These are phyloP conservation scores for Engraulis encrasicolus DNA, from an alignment of 2,113 vertebrate species.

Conservation along the genomic window DNA sequence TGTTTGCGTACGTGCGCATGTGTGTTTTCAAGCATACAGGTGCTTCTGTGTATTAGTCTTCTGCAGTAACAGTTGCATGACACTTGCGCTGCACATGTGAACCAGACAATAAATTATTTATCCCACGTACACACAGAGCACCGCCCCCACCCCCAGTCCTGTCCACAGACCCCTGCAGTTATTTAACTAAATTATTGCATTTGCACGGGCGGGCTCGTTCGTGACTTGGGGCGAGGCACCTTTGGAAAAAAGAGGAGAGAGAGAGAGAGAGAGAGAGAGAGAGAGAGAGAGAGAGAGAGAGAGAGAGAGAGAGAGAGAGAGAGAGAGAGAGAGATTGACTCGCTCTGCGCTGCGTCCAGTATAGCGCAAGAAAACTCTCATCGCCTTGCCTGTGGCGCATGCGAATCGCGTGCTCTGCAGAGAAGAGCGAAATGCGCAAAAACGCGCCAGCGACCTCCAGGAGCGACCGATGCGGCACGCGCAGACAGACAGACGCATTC, in stretches of 20 bases:
- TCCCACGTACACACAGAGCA: neutral
- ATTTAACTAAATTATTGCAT: neutral
- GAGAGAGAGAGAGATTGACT: too few relatives aligned
- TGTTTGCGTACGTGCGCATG: too few relatives aligned
- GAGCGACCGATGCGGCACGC: slow-evolving; percentile 11
- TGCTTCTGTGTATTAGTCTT: too few relatives aligned
- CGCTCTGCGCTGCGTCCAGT: too few relatives aligned
- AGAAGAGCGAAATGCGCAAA: slow-evolving; percentile 10
- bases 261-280: neutral
- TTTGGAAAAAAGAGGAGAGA: neutral
- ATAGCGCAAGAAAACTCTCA: neutral
- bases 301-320: too few relatives aligned
- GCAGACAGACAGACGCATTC: neutral
- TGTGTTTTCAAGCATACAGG: too few relatives aligned
- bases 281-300: too few relatives aligned
- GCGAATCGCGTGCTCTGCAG: neutral
- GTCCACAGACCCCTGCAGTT: neutral
- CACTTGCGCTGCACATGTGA: too few relatives aligned
- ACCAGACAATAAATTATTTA: neutral
- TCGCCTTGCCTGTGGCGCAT: neutral
- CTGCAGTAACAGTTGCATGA: too few relatives aligned
- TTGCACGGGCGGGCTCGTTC: neutral
- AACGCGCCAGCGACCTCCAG: neutral
- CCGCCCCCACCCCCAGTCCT: too few relatives aligned
- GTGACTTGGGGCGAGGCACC: neutral